Evolutionary conservation across 2,113 vertebrate genomes (phyloP).

Genomic region (Ciconia stormi): DNA sequence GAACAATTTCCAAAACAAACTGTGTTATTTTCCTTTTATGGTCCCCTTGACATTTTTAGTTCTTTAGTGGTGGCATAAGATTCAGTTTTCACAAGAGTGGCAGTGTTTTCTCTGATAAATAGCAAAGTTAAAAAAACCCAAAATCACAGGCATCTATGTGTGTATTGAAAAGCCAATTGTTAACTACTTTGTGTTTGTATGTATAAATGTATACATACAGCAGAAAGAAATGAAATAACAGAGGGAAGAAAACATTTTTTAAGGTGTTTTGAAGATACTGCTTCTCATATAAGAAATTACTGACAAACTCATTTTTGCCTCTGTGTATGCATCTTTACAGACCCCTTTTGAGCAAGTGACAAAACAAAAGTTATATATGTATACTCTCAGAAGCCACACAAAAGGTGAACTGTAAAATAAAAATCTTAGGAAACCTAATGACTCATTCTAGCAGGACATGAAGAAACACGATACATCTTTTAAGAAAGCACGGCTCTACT

Average conservation of each 20-base stretch:
- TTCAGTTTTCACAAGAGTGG: neutral
- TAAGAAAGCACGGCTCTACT: neutral
- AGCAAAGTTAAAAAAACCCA: neutral
- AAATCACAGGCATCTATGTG: neutral
- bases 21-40: slow-evolving; percentile 45
- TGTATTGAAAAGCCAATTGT: neutral
- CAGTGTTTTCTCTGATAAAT: slow-evolving; percentile 30
- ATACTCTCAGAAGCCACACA: neutral
- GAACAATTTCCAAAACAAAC: slow-evolving; percentile 46
- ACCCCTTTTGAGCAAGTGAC: neutral
- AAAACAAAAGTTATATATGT: neutral
- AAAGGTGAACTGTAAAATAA: neutral
- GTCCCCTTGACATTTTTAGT: slow-evolving; percentile 48
- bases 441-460: neutral
- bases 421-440: neutral
- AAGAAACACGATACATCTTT: neutral
- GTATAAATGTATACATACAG: neutral
- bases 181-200: neutral
- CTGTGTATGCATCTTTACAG: neutral
- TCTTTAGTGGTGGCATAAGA: neutral
- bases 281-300: neutral
- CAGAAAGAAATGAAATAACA: neutral
- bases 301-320: neutral
- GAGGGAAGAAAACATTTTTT: neutral
- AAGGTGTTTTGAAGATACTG: neutral